These are phyloP conservation scores for Eurytoma adleriae DNA, from an alignment of 2,888 invertebrate species.

Conservation along the genomic window DNA sequence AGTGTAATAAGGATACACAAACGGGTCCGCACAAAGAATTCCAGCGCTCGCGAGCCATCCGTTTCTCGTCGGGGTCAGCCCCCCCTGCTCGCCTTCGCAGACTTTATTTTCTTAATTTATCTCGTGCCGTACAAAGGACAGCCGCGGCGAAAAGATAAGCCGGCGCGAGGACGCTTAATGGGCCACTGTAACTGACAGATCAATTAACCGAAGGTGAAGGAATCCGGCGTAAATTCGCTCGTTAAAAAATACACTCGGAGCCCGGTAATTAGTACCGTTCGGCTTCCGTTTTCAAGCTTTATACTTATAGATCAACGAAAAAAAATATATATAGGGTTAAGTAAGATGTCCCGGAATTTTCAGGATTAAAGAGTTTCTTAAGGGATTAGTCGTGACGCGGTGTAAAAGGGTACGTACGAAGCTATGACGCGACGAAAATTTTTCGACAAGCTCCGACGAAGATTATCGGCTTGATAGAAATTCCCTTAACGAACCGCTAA, in stretches of 20 bases:
- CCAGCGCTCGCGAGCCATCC: too few species aligned
- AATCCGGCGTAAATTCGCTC: constrained; percentile 26
- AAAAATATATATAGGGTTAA: too few species aligned
- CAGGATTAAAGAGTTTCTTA: too few species aligned
- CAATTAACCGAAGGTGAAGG: constrained; percentile 49
- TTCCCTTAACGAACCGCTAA: too few species aligned
- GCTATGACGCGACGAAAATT: too few species aligned
- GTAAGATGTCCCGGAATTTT: too few species aligned
- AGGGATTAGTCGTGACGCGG: too few species aligned
- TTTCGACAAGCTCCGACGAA: too few species aligned
- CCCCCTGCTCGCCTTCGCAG: background rate
- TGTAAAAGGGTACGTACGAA: too few species aligned
- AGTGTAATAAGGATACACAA: background rate
- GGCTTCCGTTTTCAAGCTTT: background rate
- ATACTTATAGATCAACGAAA: too few species aligned
- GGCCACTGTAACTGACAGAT: constrained; percentile 50
- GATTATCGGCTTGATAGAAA: too few species aligned
- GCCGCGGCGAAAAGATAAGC: constrained; percentile 9
- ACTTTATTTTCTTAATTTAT: constrained; percentile 22
- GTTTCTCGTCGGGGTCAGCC: background rate
- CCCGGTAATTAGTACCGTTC: constrained; percentile 29
- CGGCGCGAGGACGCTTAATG: constrained; percentile 38
- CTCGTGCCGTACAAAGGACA: constrained; percentile 16
- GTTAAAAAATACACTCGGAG: constrained; percentile 16
- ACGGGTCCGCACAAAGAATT: background rate